Percentiles rank a stretch among this genome's conserved stretches.
These are phyloP conservation scores for Trichopoda pennipes DNA, from an alignment of 2,888 invertebrate species.

Conservation along the genomic window DNA sequence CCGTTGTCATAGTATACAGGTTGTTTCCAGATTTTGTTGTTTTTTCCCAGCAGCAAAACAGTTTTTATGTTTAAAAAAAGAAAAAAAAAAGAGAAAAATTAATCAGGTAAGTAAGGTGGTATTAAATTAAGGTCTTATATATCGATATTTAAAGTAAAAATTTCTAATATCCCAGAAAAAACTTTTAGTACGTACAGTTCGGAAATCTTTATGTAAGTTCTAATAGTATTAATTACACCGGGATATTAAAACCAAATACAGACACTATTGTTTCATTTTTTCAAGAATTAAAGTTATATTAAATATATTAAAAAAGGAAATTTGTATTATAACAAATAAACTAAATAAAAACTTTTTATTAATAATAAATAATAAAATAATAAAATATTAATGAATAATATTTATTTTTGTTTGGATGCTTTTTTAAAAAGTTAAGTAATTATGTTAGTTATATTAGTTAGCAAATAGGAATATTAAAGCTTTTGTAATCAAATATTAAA, in stretches of 20 bases:
- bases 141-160: neutral
- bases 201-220: neutral
- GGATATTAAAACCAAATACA: neutral
- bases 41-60: slow-evolving; percentile 41
- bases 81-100: slow-evolving; percentile 11
- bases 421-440: no score
- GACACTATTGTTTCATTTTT: neutral
- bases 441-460: no score
- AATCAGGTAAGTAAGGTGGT: neutral
- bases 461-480: no score
- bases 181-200: neutral
- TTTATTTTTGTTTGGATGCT: no score
- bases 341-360: no score
- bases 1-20: slow-evolving; percentile 62
- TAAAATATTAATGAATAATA: no score
- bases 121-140: slow-evolving; percentile 8
- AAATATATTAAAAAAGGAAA: no score
- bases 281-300: no score
- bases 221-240: no score
- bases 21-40: slow-evolving; percentile 26
- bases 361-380: no score
- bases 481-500: no score
- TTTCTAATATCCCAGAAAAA: neutral
- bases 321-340: neutral
- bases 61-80: slow-evolving; percentile 8